Evolutionary conservation across 2,797 vertebrate genomes (phyloP).

Genomic region (Oreochromis mossambicus): DNA sequence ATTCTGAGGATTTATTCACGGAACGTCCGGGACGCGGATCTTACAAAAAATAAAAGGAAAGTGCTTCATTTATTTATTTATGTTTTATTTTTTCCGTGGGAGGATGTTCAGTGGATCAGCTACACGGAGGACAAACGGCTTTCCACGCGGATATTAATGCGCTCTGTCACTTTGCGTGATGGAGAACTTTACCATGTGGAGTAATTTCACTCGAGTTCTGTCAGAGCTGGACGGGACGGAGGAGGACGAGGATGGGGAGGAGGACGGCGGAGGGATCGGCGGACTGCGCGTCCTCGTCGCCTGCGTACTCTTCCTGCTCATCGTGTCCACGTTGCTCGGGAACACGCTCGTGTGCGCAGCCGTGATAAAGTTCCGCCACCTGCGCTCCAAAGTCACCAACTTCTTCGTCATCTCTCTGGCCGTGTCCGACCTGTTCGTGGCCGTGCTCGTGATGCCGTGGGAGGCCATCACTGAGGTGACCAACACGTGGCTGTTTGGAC

Average conservation of each 20-base stretch:
- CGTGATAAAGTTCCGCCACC: conserved; percentile 76
- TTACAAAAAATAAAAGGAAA: not conserved
- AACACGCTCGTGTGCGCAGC: conserved; percentile 79
- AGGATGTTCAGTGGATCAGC: not conserved
- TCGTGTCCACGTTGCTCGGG: conserved; percentile 77
- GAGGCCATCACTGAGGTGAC: conserved; percentile 73
- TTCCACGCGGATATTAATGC: not conserved
- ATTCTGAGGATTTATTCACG: not conserved
- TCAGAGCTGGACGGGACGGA: conserved; percentile 37
- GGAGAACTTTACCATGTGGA: conserved; percentile 59
- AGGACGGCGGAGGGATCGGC: not conserved
- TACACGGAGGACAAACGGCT: accelerated
- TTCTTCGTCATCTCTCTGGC: conserved; percentile 81
- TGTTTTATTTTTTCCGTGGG: not conserved
- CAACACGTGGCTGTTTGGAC: conserved; percentile 78
- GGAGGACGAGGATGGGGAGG: not conserved
- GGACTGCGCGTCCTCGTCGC: conserved; percentile 67
- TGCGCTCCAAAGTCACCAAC: conserved; percentile 83
- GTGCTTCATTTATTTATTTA: accelerated
- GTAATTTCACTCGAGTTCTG: conserved; percentile 56
- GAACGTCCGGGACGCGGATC: not conserved
- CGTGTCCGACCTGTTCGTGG: conserved; percentile 81
- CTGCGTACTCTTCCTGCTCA: conserved; percentile 75
- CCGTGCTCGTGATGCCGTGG: conserved; percentile 84
- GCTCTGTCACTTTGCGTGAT: conserved; percentile 2